A percentile compares a stretch with the other conserved stretches of the same genome.
These are phyloP conservation scores for Epinephelus malabaricus DNA, from an alignment of 2,797 vertebrate genomes.

Conservation along the genomic window DNA sequence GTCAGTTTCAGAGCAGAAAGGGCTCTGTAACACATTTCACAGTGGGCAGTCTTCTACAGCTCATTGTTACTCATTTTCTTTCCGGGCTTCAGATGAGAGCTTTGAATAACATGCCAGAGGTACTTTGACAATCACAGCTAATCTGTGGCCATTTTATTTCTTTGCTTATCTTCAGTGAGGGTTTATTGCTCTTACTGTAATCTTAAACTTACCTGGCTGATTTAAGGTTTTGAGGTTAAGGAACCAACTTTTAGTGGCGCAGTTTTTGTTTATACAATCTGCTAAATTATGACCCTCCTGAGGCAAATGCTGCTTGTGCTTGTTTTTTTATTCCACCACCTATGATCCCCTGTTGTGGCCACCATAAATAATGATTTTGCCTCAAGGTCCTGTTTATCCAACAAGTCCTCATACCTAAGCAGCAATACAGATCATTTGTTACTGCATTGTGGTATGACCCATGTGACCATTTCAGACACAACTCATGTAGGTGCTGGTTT, in stretches of 20 bases:
- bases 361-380: constrained; percentile 56
- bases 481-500: no score
- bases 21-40: constrained; percentile 33
- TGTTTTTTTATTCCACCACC: constrained; percentile 48
- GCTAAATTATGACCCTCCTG: constrained; percentile 42
- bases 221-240: constrained; percentile 43
- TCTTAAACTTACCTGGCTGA: constrained; percentile 1
- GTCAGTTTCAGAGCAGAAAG: constrained; percentile 37
- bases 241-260: constrained; percentile 30
- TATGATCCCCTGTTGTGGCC: constrained; percentile 43
- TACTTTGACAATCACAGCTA: constrained; percentile 22
- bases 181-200: constrained; percentile 12
- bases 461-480: not conserved
- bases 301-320: constrained; percentile 29
- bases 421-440: constrained; percentile 56
- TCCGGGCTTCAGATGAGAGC: constrained; percentile 15
- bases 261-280: constrained; percentile 35
- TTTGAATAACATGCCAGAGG: constrained; percentile 18
- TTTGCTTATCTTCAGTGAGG: not conserved
- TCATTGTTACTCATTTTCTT: constrained; percentile 34
- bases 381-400: constrained; percentile 52
- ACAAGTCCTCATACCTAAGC: constrained; percentile 37
- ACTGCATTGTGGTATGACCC: constrained; percentile 31
- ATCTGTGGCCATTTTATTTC: constrained; percentile 1
- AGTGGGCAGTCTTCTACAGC: constrained; percentile 23